A percentile compares a stretch with the other conserved stretches of the same genome.
Conservation (phyloP, 1,140 invertebrate genomes). For the Scaptomyza graminum region DNA sequence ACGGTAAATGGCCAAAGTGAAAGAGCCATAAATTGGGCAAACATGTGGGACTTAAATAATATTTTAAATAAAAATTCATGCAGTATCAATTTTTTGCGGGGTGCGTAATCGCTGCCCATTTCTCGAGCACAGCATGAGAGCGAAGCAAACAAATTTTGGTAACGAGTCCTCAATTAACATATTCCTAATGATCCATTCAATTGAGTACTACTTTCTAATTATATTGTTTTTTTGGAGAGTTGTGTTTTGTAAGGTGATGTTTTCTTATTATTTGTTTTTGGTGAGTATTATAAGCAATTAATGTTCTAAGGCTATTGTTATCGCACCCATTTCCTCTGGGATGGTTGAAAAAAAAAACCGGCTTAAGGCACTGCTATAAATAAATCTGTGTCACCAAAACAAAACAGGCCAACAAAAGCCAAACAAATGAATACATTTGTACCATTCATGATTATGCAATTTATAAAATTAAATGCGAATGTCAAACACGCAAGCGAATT, state of each 20-base stretch:
- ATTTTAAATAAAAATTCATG: constrained; percentile 29
- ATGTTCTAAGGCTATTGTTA: constrained; percentile 18
- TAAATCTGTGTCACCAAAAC: constrained; percentile 67
- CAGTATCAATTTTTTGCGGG: constrained; percentile 5
- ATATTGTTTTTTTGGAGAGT: neutral
- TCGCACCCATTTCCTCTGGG: constrained; percentile 51
- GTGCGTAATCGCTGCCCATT: constrained; percentile 30
- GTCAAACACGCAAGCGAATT: constrained; percentile 63
- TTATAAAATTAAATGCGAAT: constrained; percentile 71
- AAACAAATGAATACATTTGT: constrained; percentile 50
- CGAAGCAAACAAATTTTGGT: neutral
- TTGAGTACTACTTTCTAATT: constrained; percentile 19
- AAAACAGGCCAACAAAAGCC: constrained; percentile 31
- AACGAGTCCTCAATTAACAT: constrained; percentile 32
- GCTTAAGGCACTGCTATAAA: constrained; percentile 56
- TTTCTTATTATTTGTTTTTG: constrained; percentile 16
- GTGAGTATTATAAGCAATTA: constrained; percentile 28
- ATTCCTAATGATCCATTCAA: constrained; percentile 12
- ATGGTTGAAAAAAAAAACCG: constrained; percentile 32
- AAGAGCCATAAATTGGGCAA: constrained; percentile 47
- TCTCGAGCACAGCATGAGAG: constrained; percentile 29
- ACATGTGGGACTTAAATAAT: constrained; percentile 60
- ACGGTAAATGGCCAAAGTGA: constrained; percentile 44
- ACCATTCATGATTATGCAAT: constrained; percentile 70
- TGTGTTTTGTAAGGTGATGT: constrained; percentile 2